Evolutionary conservation across 2,113 vertebrate species (phyloP), one percentile per base, ranked within the genome.

Genomic region (Megaceryle torquata): DNA sequence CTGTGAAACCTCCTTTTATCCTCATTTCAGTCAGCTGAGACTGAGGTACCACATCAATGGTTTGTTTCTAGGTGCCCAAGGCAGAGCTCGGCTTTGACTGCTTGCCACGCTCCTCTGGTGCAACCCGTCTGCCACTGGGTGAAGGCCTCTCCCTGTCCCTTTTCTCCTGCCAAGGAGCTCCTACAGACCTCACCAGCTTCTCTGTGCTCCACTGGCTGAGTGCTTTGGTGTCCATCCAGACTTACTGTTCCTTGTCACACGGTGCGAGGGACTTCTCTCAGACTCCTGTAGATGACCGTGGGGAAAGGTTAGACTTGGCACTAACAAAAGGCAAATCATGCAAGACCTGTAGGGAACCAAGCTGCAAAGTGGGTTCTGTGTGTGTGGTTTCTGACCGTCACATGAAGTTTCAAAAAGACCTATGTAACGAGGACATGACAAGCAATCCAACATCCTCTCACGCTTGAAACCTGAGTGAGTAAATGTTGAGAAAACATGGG

Each of bases 231-330:
- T 33, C 22, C 15, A 57, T 21, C 33, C 60, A 61, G 33, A 21
- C 17, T 8, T 77, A 28, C 25, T 4, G 0, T 3, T 63, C 53
- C 35, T 59, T 18, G 22, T 17, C 44, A 37, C 53, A 56, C 9
- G 2, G 43, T 0, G 0, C 3, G 13, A 85, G 19, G 41, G 22
- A 53, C 37, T 56, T 63, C 68, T 50, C 39, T 35, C 64, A 69
- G 53, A n/a, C 13, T n/a, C 1, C 37, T 2, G 2, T 10, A 41
- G n/a, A 2, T 22, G 43, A 53, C 16, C 48, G 29, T 0, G 1
- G 39, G 69, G 39, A 88, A 92, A 69, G 24, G n/a, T 26, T 5
- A 64, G 43, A 28, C 44, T 50, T 56, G 69, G n/a, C 43, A 26
- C n/a, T 35, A 71, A 28, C 14, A 63, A 65, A 89, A 67, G 14